Percentiles rank a stretch among this genome's conserved stretches.
phyloP scores from a whole-genome alignment of 1,140 invertebrate species.

The Telenomus remus region DNA sequence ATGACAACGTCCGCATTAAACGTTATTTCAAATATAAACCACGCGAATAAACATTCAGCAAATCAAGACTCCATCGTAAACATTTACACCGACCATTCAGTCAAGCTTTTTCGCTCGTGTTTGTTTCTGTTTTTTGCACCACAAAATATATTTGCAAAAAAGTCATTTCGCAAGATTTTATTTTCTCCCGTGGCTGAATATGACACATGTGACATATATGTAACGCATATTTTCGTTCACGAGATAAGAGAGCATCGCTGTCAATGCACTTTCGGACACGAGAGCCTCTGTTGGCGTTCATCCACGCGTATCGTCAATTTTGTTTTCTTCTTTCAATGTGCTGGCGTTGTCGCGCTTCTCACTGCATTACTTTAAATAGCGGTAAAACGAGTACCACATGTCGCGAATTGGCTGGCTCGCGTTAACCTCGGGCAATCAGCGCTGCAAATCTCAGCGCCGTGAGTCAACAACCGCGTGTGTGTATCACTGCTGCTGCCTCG shows the following conservation, averaged over 20 bases:
- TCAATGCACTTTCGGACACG: constrained; percentile 32
- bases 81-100: no score
- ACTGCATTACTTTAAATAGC: constrained; percentile 58
- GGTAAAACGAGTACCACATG: constrained; percentile 60
- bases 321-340: constrained; percentile 18
- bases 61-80: no score
- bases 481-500: constrained; percentile 40
- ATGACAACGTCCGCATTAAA: no score
- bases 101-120: no score
- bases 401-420: constrained; percentile 56
- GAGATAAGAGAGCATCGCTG: constrained; percentile 4
- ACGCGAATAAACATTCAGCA: no score
- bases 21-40: no score
- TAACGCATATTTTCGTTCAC: no score
- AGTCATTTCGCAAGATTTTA: no score
- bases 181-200: no score
- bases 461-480: constrained; percentile 55
- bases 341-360: constrained; percentile 26
- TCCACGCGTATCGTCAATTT: constrained; percentile 34
- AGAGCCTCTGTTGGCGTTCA: constrained; percentile 34
- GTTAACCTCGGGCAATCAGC: constrained; percentile 53
- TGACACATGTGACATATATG: no score
- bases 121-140: no score
- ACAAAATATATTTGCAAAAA: no score
- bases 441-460: constrained; percentile 41